Conservation (phyloP, 2,113 vertebrate species). For the Eretmochelys imbricata region DNA sequence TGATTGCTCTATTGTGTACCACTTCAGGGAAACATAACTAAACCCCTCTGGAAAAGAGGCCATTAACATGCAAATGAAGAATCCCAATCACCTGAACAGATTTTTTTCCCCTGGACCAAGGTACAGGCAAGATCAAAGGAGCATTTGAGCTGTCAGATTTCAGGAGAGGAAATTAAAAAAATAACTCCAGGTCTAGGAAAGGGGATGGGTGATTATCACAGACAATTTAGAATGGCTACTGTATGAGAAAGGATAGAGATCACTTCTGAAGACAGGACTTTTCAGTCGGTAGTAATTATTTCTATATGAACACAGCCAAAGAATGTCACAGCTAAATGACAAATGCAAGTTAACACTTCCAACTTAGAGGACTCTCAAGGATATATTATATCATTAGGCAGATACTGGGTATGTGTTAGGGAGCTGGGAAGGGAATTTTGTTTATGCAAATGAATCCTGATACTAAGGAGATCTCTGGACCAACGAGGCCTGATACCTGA, state of each 20-base stretch:
- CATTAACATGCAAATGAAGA: conserved; percentile 55
- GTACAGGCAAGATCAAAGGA: neutral
- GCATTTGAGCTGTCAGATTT: neutral
- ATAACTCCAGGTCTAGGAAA: neutral
- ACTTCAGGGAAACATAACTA: conserved; percentile 50
- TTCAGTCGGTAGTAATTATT: neutral
- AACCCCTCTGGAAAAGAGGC: neutral
- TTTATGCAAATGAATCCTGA: neutral
- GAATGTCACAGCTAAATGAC: neutral
- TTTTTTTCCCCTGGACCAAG: neutral
- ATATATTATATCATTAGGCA: fast-evolving
- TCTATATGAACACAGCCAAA: neutral
- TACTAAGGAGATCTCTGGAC: neutral
- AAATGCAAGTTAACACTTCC: neutral
- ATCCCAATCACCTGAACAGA: conserved; percentile 20
- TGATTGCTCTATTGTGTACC: conserved; percentile 6
- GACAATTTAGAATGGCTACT: neutral
- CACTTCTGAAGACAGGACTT: neutral
- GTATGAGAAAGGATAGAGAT: neutral
- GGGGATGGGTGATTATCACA: neutral
- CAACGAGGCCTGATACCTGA: fast-evolving
- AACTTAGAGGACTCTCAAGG: neutral
- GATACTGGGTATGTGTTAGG: neutral
- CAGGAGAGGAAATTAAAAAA: neutral
- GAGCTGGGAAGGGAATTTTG: neutral